A percentile compares a stretch with the other conserved stretches of the same genome.
These are phyloP conservation scores for Leucophenga montana DNA, from an alignment of 2,888 invertebrate species.

Conservation along the genomic window DNA sequence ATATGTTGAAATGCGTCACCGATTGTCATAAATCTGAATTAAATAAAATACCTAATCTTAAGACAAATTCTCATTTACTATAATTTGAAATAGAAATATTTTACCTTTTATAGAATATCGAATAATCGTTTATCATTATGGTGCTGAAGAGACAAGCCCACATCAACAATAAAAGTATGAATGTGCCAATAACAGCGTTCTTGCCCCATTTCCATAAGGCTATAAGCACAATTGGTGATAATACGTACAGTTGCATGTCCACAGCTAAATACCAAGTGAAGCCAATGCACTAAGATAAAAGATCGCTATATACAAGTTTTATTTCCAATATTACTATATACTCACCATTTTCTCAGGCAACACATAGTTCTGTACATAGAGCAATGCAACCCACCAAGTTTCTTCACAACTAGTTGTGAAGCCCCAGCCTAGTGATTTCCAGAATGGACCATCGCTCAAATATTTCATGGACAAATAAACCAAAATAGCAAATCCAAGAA, in stretches of 20 bases:
- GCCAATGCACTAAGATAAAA: constrained; percentile 71
- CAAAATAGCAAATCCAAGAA: constrained; percentile 74
- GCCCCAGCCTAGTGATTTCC: constrained; percentile 66
- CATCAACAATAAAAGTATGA: constrained; percentile 54
- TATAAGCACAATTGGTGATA: constrained; percentile 75
- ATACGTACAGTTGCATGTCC: constrained; percentile 75
- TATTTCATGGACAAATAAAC: constrained; percentile 74
- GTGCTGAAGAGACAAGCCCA: constrained; percentile 59
- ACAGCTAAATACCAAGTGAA: constrained; percentile 77
- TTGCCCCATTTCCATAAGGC: constrained; percentile 70
- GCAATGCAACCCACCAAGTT: constrained; percentile 73
- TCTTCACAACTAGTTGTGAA: constrained; percentile 65
- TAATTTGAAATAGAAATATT: background rate
- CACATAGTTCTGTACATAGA: constrained; percentile 74
- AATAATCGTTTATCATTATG: constrained; percentile 55
- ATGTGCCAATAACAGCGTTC: constrained; percentile 49
- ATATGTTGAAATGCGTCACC: constrained; percentile 43
- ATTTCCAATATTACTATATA: background rate
- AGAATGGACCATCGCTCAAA: constrained; percentile 75
- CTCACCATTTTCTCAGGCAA: constrained; percentile 61
- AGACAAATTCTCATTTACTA: background rate
- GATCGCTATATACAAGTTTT: too few relatives aligned
- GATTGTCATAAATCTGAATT: background rate
- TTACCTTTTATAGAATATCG: constrained; percentile 46
- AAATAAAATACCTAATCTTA: too few relatives aligned